Conservation (phyloP, 2,797 vertebrate genomes). For the Trachurus trachurus region DNA sequence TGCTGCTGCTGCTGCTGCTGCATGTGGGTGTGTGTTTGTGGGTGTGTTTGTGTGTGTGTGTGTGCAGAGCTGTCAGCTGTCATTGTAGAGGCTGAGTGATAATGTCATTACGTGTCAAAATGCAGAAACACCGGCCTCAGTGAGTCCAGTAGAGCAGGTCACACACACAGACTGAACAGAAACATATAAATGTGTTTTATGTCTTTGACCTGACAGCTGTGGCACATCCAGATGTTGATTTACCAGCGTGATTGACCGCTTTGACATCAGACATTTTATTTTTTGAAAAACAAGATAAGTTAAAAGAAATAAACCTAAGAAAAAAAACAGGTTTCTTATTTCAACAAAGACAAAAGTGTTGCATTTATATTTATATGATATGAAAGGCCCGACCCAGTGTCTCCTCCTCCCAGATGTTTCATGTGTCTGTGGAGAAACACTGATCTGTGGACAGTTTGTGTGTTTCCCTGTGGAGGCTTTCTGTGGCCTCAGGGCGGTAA, state of each 20-base stretch:
- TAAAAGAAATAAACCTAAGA: too few relatives aligned
- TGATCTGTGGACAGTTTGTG: background rate
- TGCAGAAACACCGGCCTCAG: slow-evolving; percentile 3
- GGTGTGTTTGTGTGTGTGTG: slow-evolving; percentile 1
- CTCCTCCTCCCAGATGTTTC: background rate
- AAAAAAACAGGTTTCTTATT: too few relatives aligned
- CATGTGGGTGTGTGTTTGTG: slow-evolving; percentile 10
- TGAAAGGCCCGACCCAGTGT: background rate
- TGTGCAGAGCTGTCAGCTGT: background rate
- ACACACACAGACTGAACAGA: background rate
- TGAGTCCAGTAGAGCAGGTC: background rate
- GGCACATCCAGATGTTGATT: too few relatives aligned
- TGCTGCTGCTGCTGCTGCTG: slow-evolving; percentile 7
- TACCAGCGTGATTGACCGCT: too few relatives aligned
- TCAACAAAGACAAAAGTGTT: too few relatives aligned
- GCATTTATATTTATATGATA: too few relatives aligned
- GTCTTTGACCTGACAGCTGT: too few relatives aligned
- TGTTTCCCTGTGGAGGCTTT: too few relatives aligned
- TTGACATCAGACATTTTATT: too few relatives aligned
- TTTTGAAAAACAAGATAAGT: too few relatives aligned
- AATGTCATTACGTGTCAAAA: background rate
- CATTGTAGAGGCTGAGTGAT: slow-evolving; percentile 7
- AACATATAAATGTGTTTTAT: too few relatives aligned
- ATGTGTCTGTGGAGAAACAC: background rate
- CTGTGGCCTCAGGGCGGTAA: too few relatives aligned